Base-by-base conservation (phyloP, 2,797 vertebrate genomes). In the Nannoperca obscura region DNA sequence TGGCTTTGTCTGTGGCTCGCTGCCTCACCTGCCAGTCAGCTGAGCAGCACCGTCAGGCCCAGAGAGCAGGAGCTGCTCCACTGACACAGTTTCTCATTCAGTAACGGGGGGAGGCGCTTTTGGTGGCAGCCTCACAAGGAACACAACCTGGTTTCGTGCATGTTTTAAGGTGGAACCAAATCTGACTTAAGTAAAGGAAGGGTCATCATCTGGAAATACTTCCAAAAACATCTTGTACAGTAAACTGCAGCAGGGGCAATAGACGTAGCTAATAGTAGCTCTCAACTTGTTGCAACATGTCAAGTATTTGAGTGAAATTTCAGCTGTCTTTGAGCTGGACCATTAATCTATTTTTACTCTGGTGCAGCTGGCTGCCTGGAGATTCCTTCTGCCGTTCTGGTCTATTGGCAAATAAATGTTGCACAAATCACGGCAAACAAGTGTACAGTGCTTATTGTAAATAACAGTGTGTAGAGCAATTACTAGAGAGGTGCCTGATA, bases 1-100 rank as follows among this genome's bases (percentile, higher is more conserved):
- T 46, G 58, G 66, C 79, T 88, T 73, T 30, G 81, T 34, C 58
- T 78, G 70, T 36, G 75, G 94, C 77, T 94, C 0, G 94, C 80
- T 38, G 8, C 24, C 89, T 90, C 89, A 83, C 83, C 84, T 90
- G 93, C 90, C 92, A 81, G 86, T 95, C 94, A 90, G 90, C 88
- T 84, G 92, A 88, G 89, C 38, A 27, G 73, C 85, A 79, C 65
- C 65, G 71, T 84, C 87, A 81, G 86, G 90, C 89, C 91, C 83
- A 83, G 63, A 42, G 78, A 87, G 83, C 81, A 83, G 62, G 80
- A 91, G 84, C 89, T 95, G 95, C 84, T 95, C 95, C 90, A 95
- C 95, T 95, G 95, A 95, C 95, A 95, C 94, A 94, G 88, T 95
- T 95, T 94, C 87, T 70, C 87, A 83, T 76, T 90, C 76, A 91